Evolutionary conservation across 2,888 invertebrate species (phyloP), one percentile per base, ranked within the genome.

Genomic region (Netelia fuscicornis): DNA sequence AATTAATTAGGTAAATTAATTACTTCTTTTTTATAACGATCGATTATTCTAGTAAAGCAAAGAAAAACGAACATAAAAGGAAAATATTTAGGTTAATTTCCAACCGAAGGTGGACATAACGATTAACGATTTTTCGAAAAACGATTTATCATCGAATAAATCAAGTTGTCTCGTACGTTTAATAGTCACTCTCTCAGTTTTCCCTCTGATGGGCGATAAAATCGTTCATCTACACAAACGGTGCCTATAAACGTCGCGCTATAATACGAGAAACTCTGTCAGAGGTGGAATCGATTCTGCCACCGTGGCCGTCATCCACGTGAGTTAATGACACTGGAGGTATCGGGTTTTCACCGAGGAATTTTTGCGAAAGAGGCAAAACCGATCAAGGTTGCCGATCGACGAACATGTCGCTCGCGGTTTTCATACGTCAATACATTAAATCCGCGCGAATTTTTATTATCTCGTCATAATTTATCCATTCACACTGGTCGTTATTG

Each of bases 321-420:
- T 30, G 56, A 81, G 88, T 60, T 84, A 89, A 86, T 88, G 90
- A 89, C 89, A 87, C 54, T 30, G 86, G 86, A 78, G 82, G 71
- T 87, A 90, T 90, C 89, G 83, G 88, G 85, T 89, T 90, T 89
- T 87, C 56, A 60, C 23, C 20, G 86, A 85, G 88, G 90, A 89
- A 91, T 91, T 87, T 81, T 74, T 76, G 87, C 58, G 71, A 72
- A 72, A 37, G 60, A 83, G 62, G 62, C 64, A 71, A 30, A 70
- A 62, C 60, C 77, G 77, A 86, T 82, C 79, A 86, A 82, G 83
- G 82, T 76, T 70, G 62, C 25, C 68, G 65, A 82, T 81, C 64
- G 30, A 83, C 70, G 83, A 82, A 72, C 80, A 80, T 71, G 48
- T 78, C 74, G 72, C 62, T 68, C 64, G 74, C 23, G 74, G 68